These are phyloP conservation scores for Molossus molossus DNA, from an alignment of 2,797 vertebrate genomes.

Conservation along the genomic window DNA sequence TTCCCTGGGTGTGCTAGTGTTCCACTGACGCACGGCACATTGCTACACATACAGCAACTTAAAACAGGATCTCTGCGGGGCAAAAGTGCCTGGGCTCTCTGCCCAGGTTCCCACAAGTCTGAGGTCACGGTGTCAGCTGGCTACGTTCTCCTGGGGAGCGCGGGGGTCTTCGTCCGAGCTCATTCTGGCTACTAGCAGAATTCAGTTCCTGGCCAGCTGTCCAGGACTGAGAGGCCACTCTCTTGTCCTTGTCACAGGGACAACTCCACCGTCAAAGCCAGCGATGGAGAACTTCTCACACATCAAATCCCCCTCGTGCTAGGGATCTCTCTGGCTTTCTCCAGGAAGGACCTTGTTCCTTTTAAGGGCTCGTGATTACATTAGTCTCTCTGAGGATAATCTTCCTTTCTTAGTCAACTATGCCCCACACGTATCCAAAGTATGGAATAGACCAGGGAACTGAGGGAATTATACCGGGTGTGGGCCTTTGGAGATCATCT, in stretches of 20 bases:
- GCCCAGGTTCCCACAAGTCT: not conserved
- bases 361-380: not conserved
- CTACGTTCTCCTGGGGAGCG: not conserved
- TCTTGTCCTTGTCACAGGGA: not conserved
- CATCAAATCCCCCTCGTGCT: not conserved
- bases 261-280: not conserved
- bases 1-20: not conserved
- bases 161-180: not conserved
- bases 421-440: not conserved
- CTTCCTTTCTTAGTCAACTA: not conserved
- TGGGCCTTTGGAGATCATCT: not conserved
- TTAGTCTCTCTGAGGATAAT: not conserved
- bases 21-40: not conserved
- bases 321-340: slow-evolving; percentile 16
- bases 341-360: not conserved
- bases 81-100: not conserved
- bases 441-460: not conserved
- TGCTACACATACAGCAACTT: not conserved
- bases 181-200: not conserved
- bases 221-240: not conserved
- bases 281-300: not conserved
- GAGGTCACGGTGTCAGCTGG: not conserved
- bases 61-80: not conserved
- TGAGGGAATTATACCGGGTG: not conserved
- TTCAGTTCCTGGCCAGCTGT: not conserved